Base-by-base conservation (phyloP, 2,888 invertebrate species). In the Oxycera nigricornis region DNA sequence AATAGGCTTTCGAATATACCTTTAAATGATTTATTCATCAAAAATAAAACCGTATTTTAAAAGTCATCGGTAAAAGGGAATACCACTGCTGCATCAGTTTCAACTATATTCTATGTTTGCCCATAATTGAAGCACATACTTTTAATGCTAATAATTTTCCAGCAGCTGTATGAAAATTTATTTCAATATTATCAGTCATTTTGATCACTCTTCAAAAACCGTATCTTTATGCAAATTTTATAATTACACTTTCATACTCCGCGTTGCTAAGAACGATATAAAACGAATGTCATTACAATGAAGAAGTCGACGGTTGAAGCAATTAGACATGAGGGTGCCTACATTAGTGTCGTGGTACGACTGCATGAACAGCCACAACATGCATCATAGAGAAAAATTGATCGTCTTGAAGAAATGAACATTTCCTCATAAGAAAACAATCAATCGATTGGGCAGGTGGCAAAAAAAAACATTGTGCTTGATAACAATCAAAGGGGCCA, bases 391-490 rank as follows among this genome's bases (percentile, higher is more conserved):
- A 68, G 4, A 50, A 24, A 46, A 67, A 41, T 11, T 39, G 68
- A 70, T 55, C 39, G 67, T 20, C 52, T 50, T 30, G 30, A 50
- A 50, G 68, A 70, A 30, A 52, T 35, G 30, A 24, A 35, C 11
- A 31, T 7, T 1, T 61, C 39, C 65, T 20, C 24, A 20, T 11
- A 41, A 39, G 41, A 65, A 65, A 41, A 65, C 41, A 41, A 65
- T 65, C 41, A 65, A 65, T 65, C 70, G 70, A 70, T 70, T 22
- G 52, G 14, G 55, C 70, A 70, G 70, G 70, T 70, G 70, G 31
- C 28, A 17, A 30, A 50, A 26, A 11, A 39, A 65, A 41, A 65
- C 41, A 65, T 22, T 39, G 24, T 39, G 39, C 24, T 65, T 26
- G 65, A 24, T 65, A 41, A 65, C 22, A 65, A 41, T 65, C 65